A percentile compares a stretch with the other conserved stretches of the same genome.
These are phyloP conservation scores for Rostratula benghalensis DNA, from an alignment of 2,113 vertebrate species.

Conservation along the genomic window DNA sequence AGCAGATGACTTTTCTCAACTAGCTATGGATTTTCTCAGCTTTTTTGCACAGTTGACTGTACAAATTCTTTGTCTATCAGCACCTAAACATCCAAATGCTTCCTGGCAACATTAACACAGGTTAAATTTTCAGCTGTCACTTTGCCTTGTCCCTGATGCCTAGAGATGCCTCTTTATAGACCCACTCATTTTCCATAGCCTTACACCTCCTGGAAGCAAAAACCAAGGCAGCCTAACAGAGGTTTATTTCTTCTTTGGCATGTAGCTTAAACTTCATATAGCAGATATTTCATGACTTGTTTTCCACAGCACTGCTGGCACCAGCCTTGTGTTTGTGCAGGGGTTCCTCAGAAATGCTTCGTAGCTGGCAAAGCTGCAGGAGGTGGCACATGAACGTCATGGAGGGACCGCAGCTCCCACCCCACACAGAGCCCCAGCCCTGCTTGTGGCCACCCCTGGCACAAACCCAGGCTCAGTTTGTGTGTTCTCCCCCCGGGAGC, in stretches of 20 bases:
- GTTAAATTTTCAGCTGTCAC: conserved; percentile 11
- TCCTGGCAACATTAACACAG: background rate
- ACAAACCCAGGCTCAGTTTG: accelerated
- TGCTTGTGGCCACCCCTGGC: background rate
- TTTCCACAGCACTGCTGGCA: background rate
- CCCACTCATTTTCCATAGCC: background rate
- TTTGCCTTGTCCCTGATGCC: background rate
- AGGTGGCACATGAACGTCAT: accelerated
- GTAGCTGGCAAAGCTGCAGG: background rate
- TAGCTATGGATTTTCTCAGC: background rate
- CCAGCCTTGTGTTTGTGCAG: background rate
- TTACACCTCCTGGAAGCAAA: background rate
- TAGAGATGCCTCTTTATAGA: background rate
- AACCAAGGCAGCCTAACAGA: background rate
- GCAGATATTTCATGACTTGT: background rate
- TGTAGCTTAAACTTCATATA: background rate
- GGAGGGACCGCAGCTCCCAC: background rate
- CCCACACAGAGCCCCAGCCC: background rate
- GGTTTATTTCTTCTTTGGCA: background rate
- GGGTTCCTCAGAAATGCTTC: background rate
- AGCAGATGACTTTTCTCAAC: background rate
- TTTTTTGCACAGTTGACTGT: background rate
- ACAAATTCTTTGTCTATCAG: background rate
- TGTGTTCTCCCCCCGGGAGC: background rate
- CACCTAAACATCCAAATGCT: background rate